These are phyloP conservation scores for Hippocampus mohnikei DNA, from an alignment of 2,113 vertebrate genomes.

Conservation along the genomic window DNA sequence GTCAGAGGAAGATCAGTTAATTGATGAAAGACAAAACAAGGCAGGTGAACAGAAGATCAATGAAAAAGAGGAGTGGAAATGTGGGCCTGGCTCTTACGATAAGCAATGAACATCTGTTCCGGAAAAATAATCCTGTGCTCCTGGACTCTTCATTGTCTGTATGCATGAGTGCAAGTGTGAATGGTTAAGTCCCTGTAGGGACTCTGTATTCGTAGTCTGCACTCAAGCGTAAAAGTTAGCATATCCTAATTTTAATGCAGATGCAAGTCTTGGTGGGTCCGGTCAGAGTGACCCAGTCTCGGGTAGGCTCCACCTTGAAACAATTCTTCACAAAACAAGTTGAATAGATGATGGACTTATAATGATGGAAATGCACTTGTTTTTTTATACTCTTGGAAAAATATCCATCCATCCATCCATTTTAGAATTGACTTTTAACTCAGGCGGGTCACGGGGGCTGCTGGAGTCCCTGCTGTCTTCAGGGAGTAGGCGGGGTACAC, in stretches of 20 bases:
- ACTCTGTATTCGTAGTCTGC: not conserved
- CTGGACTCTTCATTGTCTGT: not conserved
- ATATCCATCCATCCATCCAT: too few species aligned
- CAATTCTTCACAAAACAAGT: not conserved
- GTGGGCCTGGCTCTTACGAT: conserved; percentile 44
- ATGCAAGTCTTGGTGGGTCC: not conserved
- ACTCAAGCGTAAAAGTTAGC: too few species aligned
- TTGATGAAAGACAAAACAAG: conserved; percentile 27
- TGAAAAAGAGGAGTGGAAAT: conserved; percentile 65
- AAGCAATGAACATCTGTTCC: conserved; percentile 23
- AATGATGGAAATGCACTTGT: not conserved
- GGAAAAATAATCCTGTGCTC: not conserved
- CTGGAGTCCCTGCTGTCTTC: too few species aligned
- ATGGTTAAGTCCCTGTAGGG: not conserved
- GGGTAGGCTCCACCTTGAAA: not conserved
- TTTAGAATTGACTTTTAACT: too few species aligned
- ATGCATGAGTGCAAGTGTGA: not conserved
- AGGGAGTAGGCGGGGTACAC: too few species aligned
- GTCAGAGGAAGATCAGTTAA: not conserved
- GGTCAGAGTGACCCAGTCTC: not conserved
- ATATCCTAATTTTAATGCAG: not conserved
- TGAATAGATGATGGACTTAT: not conserved
- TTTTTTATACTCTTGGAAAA: not conserved
- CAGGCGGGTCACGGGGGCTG: too few species aligned
- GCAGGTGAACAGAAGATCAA: conserved; percentile 47